Evolutionary conservation across 2,113 vertebrate species (phyloP).

Genomic region (Cephalopterus ornatus): DNA sequence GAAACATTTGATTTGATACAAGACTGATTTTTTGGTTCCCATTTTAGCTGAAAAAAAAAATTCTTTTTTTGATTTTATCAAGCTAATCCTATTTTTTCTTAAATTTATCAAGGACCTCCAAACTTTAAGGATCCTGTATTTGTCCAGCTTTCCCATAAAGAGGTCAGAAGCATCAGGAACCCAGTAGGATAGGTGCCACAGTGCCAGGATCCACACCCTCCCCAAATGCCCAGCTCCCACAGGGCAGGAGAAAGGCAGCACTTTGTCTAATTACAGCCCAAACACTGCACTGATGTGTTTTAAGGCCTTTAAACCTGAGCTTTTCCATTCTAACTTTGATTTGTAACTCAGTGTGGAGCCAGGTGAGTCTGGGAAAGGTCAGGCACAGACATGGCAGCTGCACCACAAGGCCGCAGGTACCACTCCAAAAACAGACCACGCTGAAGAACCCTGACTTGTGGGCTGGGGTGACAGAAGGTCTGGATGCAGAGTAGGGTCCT

Average conservation of each 20-base stretch:
- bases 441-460: neutral
- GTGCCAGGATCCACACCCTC: neutral
- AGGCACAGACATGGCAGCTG: neutral
- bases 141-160: neutral
- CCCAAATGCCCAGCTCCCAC: neutral
- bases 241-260: neutral
- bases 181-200: too few relatives aligned
- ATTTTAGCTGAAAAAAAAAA: neutral
- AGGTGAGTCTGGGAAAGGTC: neutral
- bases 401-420: neutral
- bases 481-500: neutral
- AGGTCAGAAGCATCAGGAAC: neutral
- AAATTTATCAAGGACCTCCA: neutral
- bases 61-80: neutral
- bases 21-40: neutral
- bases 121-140: neutral
- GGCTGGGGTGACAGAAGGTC: neutral
- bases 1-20: neutral
- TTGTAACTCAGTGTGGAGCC: neutral
- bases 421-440: neutral
- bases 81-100: neutral
- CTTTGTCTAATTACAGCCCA: neutral
- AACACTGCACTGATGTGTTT: neutral
- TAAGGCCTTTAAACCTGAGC: neutral
- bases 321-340: neutral